Percentiles rank a stretch among this genome's conserved stretches.
phyloP scores from a whole-genome alignment of 2,113 vertebrate species.

The Callocephalon fimbriatum region DNA sequence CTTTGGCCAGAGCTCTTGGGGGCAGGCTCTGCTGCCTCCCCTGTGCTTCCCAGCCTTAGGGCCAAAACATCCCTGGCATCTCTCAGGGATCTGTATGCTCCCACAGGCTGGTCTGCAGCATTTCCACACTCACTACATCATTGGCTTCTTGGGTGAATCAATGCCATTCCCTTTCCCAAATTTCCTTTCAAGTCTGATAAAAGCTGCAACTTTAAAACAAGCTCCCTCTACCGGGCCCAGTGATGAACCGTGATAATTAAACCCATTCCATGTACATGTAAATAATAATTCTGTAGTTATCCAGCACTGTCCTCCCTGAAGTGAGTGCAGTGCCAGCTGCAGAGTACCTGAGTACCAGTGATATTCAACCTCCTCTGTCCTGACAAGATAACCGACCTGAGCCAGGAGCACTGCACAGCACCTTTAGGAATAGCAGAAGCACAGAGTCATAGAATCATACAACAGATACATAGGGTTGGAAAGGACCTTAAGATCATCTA shows the following conservation, averaged over 20 bases:
- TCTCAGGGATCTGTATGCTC: not conserved
- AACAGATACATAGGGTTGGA: not conserved
- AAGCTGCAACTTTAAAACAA: not conserved
- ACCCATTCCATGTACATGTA: fast-evolving
- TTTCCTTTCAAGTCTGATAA: not conserved
- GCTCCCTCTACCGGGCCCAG: not conserved
- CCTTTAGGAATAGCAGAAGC: not conserved
- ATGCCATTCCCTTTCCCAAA: fast-evolving
- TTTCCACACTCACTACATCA: not conserved
- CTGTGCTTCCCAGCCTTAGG: fast-evolving
- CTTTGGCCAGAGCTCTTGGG: too few species aligned
- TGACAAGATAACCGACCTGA: not conserved
- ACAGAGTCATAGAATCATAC: fast-evolving
- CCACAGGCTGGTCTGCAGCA: fast-evolving
- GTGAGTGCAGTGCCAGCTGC: not conserved
- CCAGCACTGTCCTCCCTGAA: not conserved
- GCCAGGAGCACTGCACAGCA: not conserved
- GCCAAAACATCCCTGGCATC: fast-evolving
- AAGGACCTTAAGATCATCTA: not conserved
- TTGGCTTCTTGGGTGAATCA: not conserved
- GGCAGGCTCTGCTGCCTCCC: not conserved
- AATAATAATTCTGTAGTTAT: not conserved
- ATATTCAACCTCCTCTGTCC: not conserved
- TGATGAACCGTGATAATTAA: not conserved
- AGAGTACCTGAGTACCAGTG: not conserved